phyloP scores from a whole-genome alignment of 1,140 invertebrate species.

The Temnothorax nylanderi region DNA sequence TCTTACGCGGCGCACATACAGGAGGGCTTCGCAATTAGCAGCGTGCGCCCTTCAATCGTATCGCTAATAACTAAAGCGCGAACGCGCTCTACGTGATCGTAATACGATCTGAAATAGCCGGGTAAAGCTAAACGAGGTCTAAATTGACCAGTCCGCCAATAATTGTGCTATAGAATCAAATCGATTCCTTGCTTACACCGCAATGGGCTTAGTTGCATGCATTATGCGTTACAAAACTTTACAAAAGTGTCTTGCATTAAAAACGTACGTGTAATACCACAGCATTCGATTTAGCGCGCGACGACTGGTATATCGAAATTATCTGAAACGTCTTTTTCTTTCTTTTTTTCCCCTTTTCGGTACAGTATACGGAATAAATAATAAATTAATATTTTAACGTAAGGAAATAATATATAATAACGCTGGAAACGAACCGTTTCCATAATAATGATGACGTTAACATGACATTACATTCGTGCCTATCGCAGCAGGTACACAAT shows the following conservation, averaged over 20 bases:
- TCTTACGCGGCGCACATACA: constrained; percentile 17
- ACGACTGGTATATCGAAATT: constrained; percentile 50
- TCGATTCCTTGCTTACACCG: constrained; percentile 8
- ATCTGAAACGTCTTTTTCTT: neutral
- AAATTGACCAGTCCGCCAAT: constrained; percentile 56
- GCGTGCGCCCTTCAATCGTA: constrained; percentile 8
- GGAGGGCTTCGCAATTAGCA: neutral
- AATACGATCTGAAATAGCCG: constrained; percentile 13
- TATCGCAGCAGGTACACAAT: constrained; percentile 74
- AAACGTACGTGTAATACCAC: constrained; percentile 47
- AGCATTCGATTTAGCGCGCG: constrained; percentile 51
- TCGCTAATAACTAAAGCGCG: constrained; percentile 39
- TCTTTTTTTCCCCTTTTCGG: neutral
- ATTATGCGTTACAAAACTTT: constrained; percentile 52
- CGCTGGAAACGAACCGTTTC: constrained; percentile 44
- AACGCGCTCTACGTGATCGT: constrained; percentile 3
- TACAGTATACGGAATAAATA: constrained; percentile 68
- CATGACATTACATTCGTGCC: constrained; percentile 57
- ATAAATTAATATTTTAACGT: constrained; percentile 71
- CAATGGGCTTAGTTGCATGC: constrained; percentile 51
- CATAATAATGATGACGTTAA: constrained; percentile 57
- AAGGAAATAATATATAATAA: constrained; percentile 60
- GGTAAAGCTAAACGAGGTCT: constrained; percentile 36
- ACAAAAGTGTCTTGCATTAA: constrained; percentile 11
- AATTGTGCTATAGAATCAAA: constrained; percentile 30